phyloP scores from a whole-genome alignment of 2,113 vertebrate species.

The Lamprotornis superbus region DNA sequence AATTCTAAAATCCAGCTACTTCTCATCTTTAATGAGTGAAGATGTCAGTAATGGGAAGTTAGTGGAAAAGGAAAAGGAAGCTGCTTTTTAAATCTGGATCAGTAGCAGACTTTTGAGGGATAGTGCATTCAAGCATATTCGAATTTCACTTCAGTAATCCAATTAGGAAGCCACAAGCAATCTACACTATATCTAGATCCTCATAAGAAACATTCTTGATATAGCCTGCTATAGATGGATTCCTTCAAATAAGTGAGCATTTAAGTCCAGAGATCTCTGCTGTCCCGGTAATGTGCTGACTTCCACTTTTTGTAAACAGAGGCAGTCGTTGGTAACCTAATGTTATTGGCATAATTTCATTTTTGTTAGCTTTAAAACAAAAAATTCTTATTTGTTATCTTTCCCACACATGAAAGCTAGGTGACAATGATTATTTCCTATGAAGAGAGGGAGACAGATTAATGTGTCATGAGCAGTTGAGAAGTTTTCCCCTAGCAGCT shows the following conservation, averaged over 20 bases:
- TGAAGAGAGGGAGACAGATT: neutral
- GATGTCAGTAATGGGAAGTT: accelerated
- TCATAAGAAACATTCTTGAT: neutral
- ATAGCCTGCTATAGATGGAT: neutral
- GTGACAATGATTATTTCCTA: neutral
- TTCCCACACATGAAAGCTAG: neutral
- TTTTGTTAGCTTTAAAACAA: neutral
- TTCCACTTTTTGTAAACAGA: neutral
- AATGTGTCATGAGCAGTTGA: neutral
- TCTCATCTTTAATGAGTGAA: neutral
- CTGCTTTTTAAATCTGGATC: neutral
- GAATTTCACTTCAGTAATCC: neutral
- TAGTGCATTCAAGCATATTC: neutral
- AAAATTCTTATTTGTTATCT: neutral
- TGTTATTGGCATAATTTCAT: neutral
- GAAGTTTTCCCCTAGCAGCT: neutral
- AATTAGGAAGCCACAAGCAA: neutral
- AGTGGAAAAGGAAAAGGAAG: neutral
- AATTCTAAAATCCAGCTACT: neutral
- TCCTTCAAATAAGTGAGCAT: neutral
- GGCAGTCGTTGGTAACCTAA: neutral
- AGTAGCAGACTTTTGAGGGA: neutral
- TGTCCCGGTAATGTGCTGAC: neutral
- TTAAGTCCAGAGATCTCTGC: neutral
- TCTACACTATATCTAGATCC: neutral